Evolutionary conservation across 2,113 vertebrate species (phyloP).

Genomic region (Sterna hirundo): DNA sequence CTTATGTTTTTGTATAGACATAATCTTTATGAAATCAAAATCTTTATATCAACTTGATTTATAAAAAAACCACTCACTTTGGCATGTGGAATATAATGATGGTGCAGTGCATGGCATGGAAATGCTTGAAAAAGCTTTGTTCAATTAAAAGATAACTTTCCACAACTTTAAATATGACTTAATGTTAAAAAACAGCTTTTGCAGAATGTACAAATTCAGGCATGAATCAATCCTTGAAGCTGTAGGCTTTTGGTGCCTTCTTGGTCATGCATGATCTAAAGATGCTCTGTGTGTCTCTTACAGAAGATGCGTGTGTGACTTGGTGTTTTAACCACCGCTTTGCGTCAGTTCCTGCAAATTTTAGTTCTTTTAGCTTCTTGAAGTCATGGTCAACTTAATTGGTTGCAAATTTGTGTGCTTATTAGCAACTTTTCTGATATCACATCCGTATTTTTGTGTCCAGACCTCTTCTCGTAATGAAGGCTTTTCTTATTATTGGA

Average conservation of each 20-base stretch:
- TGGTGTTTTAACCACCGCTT: not conserved
- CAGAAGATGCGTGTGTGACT: not conserved
- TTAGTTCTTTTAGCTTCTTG: not conserved
- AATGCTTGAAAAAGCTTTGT: not conserved
- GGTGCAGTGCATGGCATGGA: not conserved
- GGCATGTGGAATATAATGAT: not conserved
- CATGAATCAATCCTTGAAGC: not conserved
- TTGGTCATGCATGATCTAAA: not conserved
- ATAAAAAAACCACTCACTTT: not conserved
- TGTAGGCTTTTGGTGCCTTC: not conserved
- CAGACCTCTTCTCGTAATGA: not conserved
- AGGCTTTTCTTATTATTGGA: slow-evolving; percentile 52
- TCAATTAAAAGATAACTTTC: not conserved
- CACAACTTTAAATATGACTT: not conserved
- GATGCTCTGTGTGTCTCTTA: not conserved
- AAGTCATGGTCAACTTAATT: not conserved
- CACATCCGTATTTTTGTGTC: slow-evolving; percentile 26
- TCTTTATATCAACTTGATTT: not conserved
- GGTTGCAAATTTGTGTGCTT: not conserved
- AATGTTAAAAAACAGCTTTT: not conserved
- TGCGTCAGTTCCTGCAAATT: not conserved
- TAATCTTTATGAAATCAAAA: not conserved
- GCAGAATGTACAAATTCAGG: not conserved
- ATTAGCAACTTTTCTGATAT: slow-evolving; percentile 37
- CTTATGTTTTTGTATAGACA: not conserved